These are phyloP conservation scores for Pteronura brasiliensis DNA, from an alignment of 2,113 vertebrate species.

Conservation along the genomic window DNA sequence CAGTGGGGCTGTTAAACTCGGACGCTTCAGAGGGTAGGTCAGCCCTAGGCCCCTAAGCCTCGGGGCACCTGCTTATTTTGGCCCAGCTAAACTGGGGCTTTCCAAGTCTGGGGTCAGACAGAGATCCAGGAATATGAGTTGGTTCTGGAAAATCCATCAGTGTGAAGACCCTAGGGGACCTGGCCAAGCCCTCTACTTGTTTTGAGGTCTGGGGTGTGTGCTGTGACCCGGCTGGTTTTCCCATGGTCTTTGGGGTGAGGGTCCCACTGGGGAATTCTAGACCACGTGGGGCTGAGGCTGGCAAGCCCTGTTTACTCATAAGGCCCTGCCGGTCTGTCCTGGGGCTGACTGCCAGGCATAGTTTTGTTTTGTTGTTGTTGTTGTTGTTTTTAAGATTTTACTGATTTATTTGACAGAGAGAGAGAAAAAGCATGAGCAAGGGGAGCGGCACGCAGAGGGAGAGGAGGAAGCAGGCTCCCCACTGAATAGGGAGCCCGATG, in stretches of 20 bases:
- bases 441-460: not conserved
- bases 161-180: not conserved
- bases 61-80: not conserved
- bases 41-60: not conserved
- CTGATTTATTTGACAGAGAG: not conserved
- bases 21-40: not conserved
- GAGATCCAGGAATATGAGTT: slow-evolving; percentile 10
- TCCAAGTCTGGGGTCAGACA: not conserved
- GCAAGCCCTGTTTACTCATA: not conserved
- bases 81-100: not conserved
- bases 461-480: not conserved
- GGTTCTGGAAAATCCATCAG: not conserved
- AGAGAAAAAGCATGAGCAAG: not conserved
- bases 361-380: no score
- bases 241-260: not conserved
- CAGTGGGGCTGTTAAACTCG: not conserved
- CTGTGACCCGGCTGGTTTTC: not conserved
- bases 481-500: not conserved
- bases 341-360: not conserved
- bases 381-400: not conserved
- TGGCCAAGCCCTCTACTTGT: not conserved
- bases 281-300: not conserved
- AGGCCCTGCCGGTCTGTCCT: not conserved
- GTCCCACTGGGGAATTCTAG: slow-evolving; percentile 56
- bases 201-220: not conserved